phyloP scores from a whole-genome alignment of 1,140 invertebrate species.

The Cotesia typhae region DNA sequence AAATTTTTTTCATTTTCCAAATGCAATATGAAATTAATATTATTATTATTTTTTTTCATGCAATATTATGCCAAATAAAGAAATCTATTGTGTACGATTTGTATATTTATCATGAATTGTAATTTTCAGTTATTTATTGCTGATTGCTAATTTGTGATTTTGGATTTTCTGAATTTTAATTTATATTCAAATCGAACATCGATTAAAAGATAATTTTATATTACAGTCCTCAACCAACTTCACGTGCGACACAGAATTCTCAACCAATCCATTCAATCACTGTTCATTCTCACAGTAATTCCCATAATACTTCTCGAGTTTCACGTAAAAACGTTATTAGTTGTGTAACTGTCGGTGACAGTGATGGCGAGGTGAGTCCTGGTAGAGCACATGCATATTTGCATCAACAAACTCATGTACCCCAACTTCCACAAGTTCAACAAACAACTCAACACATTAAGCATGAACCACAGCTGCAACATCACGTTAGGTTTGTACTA shows the following conservation, averaged over 20 bases:
- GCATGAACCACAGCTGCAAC: constrained; percentile 68
- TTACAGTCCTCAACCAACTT: constrained; percentile 62
- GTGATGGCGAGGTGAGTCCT: constrained; percentile 78
- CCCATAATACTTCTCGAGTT: constrained; percentile 47
- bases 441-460: constrained; percentile 66
- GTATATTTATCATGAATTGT: too few relatives aligned
- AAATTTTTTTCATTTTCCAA: too few relatives aligned
- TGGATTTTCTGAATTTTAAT: background rate
- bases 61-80: too few relatives aligned
- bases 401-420: constrained; percentile 56
- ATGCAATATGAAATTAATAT: too few relatives aligned
- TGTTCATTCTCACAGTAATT: constrained; percentile 46
- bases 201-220: constrained; percentile 35
- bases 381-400: constrained; percentile 57
- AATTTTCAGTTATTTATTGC: too few relatives aligned
- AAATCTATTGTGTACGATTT: too few relatives aligned
- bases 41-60: too few relatives aligned
- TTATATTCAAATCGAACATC: background rate
- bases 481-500: constrained; percentile 57
- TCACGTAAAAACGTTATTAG: constrained; percentile 79
- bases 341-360: constrained; percentile 83
- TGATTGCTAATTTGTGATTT: too few relatives aligned
- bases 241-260: constrained; percentile 55
- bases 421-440: constrained; percentile 58
- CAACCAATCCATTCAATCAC: constrained; percentile 50